phyloP scores from a whole-genome alignment of 1,140 invertebrate genomes.

The Choristoneura fumiferana region DNA sequence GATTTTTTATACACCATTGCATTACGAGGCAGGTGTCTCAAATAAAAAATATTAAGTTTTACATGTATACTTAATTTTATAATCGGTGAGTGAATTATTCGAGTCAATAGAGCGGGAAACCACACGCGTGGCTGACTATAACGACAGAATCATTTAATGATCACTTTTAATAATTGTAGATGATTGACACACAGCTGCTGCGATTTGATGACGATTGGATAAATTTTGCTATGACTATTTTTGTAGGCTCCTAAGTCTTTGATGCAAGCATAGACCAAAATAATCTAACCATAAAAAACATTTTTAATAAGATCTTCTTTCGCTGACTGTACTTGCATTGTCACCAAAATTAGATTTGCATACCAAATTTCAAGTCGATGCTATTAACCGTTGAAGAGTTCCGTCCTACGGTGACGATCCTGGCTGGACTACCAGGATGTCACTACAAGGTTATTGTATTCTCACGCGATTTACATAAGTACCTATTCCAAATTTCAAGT shows the following conservation, averaged over 20 bases:
- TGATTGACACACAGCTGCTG: slow-evolving; percentile 15
- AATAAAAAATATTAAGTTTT: background rate
- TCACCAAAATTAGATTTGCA: background rate
- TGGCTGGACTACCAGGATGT: no score
- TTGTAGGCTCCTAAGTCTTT: background rate
- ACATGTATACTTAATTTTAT: background rate
- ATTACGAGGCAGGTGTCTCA: background rate
- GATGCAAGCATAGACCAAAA: no score
- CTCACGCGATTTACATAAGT: no score
- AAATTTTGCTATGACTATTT: background rate
- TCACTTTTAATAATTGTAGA: background rate
- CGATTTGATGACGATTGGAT: background rate
- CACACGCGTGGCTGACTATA: background rate
- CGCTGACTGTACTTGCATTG: no score
- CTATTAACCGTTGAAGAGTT: no score
- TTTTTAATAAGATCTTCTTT: no score
- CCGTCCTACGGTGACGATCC: no score
- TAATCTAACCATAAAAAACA: no score
- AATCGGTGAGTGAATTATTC: background rate
- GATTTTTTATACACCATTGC: background rate
- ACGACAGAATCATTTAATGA: slow-evolving; percentile 1
- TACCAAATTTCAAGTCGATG: background rate
- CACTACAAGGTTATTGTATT: no score
- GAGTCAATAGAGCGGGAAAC: slow-evolving; percentile 10
- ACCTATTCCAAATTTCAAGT: no score